Conservation (phyloP, 2,113 vertebrate genomes). For the Limanda limanda region DNA sequence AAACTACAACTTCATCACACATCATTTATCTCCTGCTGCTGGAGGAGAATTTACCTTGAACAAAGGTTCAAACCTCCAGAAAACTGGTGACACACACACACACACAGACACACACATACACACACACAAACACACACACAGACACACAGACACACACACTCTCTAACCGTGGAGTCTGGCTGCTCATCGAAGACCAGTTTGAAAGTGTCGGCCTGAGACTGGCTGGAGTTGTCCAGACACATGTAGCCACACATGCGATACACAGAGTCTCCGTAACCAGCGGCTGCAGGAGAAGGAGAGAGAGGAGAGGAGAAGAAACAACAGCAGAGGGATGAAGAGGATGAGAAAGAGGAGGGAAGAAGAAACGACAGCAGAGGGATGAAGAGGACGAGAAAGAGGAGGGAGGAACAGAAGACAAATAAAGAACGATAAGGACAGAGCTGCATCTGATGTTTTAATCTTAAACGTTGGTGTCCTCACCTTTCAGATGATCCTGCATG, state of each 20-base stretch:
- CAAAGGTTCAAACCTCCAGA: no score
- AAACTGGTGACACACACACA: no score
- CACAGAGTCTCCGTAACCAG: slow-evolving; percentile 78
- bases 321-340: not conserved
- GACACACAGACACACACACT: not conserved
- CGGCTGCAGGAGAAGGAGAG: slow-evolving; percentile 60
- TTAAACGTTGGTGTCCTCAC: slow-evolving; percentile 67
- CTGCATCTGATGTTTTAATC: no score
- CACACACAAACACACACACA: not conserved
- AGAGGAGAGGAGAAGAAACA: not conserved
- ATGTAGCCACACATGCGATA: slow-evolving; percentile 89
- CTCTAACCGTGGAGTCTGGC: slow-evolving; percentile 84
- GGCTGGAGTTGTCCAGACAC: slow-evolving; percentile 89
- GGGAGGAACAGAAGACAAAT: not conserved
- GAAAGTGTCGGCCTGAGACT: slow-evolving; percentile 85
- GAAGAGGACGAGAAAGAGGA: not conserved
- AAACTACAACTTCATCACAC: no score
- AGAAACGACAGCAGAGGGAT: not conserved
- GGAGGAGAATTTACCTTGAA: no score
- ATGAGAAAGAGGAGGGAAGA: not conserved
- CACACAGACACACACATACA: not conserved
- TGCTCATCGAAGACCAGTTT: slow-evolving; percentile 92
- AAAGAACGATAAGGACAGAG: not conserved
- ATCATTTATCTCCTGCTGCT: no score
- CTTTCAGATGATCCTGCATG: slow-evolving; percentile 87